These are phyloP conservation scores for Monopterus albus DNA, from an alignment of 2,113 vertebrate species.

Conservation along the genomic window DNA sequence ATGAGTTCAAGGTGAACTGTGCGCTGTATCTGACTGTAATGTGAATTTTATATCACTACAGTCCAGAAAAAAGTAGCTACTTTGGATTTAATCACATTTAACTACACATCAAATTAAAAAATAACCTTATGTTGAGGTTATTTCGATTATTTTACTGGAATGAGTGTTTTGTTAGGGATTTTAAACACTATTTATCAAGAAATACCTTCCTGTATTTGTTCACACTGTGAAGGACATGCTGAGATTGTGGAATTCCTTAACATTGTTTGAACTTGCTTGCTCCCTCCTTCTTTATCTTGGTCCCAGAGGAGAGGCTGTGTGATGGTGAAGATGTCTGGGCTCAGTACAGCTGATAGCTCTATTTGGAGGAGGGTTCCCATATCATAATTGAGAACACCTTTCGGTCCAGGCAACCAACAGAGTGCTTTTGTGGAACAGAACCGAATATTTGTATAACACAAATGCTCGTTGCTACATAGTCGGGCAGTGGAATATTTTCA, in stretches of 20 bases:
- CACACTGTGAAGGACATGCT: constrained; percentile 39
- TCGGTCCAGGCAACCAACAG: constrained; percentile 21
- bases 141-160: constrained; percentile 1
- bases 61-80: neutral
- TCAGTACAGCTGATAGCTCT: constrained; percentile 64
- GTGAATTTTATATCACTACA: constrained; percentile 9
- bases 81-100: constrained; percentile 11
- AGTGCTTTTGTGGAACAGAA: constrained; percentile 46
- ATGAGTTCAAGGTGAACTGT: constrained; percentile 50
- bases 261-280: constrained; percentile 62
- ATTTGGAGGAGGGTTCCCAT: constrained; percentile 65
- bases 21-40: constrained; percentile 1
- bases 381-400: constrained; percentile 65
- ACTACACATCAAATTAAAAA: neutral
- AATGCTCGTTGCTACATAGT: constrained; percentile 23
- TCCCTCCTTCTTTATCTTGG: constrained; percentile 45
- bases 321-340: constrained; percentile 70
- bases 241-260: constrained; percentile 64
- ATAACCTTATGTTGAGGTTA: neutral
- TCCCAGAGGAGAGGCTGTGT: constrained; percentile 60
- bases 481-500: constrained; percentile 20
- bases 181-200: constrained; percentile 28
- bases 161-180: neutral
- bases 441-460: constrained; percentile 37
- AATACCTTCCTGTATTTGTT: constrained; percentile 36